These are phyloP conservation scores for Microcebus tavaratra DNA, from an alignment of 2,113 vertebrate genomes.

Conservation along the genomic window DNA sequence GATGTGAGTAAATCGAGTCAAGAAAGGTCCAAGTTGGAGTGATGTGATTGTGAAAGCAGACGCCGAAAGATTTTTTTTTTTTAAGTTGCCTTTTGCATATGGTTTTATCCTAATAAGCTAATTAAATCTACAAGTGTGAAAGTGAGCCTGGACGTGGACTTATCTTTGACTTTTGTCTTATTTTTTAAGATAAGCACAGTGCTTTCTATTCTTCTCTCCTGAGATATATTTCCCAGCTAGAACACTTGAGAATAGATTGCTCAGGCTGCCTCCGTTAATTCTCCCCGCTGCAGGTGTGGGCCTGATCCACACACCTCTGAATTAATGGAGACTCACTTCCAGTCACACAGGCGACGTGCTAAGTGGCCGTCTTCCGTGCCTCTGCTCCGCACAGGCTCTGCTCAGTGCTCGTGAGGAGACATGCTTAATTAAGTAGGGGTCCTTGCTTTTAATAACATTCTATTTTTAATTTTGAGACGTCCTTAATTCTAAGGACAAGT, in stretches of 20 bases:
- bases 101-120: slow-evolving; percentile 66
- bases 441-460: slow-evolving; percentile 66
- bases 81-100: slow-evolving; percentile 58
- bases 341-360: background rate
- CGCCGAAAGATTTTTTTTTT: background rate
- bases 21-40: background rate
- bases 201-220: slow-evolving; percentile 19
- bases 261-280: slow-evolving; percentile 6
- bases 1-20: background rate
- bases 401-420: slow-evolving; percentile 6
- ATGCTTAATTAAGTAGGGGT: slow-evolving; percentile 59
- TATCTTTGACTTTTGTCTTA: slow-evolving; percentile 55
- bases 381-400: slow-evolving; percentile 5
- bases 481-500: slow-evolving; percentile 59
- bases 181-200: slow-evolving; percentile 38
- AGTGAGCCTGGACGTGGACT: slow-evolving; percentile 36
- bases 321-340: background rate
- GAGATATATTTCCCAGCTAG: slow-evolving; percentile 5
- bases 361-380: background rate
- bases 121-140: slow-evolving; percentile 69
- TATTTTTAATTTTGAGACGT: slow-evolving; percentile 46
- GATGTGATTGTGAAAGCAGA: background rate
- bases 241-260: slow-evolving; percentile 59
- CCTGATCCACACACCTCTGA: background rate
- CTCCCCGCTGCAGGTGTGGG: background rate